phyloP scores from a whole-genome alignment of 2,888 invertebrate genomes.

The Acleris cristana region DNA sequence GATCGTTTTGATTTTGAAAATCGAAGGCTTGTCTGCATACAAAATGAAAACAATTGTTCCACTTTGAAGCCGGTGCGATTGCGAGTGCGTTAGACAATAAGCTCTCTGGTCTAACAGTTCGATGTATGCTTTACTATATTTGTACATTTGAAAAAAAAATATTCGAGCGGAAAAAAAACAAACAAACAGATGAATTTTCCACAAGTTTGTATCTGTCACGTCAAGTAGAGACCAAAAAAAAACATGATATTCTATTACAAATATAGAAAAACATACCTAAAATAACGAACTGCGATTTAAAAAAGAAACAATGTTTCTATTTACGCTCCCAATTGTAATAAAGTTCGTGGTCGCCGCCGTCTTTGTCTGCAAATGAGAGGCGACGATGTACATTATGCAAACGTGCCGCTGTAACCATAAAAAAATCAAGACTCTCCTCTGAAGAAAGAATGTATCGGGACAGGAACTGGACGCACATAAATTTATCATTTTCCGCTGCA shows the following conservation, averaged over 20 bases:
- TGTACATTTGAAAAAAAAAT: too few relatives aligned
- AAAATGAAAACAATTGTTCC: too few relatives aligned
- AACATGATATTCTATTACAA: background rate
- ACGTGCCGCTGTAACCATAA: conserved; percentile 75
- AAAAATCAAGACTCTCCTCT: conserved; percentile 66
- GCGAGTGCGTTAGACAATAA: too few relatives aligned
- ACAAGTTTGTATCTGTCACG: too few relatives aligned
- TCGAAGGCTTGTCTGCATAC: too few relatives aligned
- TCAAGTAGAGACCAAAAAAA: too few relatives aligned
- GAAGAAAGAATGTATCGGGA: conserved; percentile 62
- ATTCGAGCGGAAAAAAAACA: too few relatives aligned
- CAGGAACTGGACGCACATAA: conserved; percentile 80
- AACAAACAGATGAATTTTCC: too few relatives aligned
- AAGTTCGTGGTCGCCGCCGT: conserved; percentile 20
- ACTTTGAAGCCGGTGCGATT: too few relatives aligned
- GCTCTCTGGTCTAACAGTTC: too few relatives aligned
- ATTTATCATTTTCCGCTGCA: conserved; percentile 83
- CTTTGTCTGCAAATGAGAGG: conserved; percentile 41
- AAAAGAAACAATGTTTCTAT: conserved; percentile 29
- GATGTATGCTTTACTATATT: too few relatives aligned
- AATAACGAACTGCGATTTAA: conserved; percentile 15
- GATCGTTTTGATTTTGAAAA: too few relatives aligned
- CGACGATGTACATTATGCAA: conserved; percentile 68
- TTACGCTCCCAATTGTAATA: conserved; percentile 27
- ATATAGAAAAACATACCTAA: background rate